Conservation (phyloP, 1,140 invertebrate species). For the Zaprionus nigranus region DNA sequence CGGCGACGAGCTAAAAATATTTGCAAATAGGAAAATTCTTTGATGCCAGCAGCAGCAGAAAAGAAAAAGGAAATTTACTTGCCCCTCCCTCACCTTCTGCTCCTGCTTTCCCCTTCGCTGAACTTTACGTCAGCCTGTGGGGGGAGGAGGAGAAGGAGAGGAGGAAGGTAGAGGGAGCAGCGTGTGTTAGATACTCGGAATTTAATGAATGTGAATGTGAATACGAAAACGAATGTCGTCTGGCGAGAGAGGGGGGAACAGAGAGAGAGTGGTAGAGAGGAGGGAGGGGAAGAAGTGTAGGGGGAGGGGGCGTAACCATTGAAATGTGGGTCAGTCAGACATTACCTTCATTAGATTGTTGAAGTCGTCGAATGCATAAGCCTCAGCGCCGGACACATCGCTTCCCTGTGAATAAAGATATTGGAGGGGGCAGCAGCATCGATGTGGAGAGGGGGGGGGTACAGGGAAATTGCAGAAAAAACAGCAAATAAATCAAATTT, state of each 20-base stretch:
- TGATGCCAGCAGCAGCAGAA: slow-evolving; percentile 50
- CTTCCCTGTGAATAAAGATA: slow-evolving; percentile 59
- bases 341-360: slow-evolving; percentile 84
- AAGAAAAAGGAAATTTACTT: neutral
- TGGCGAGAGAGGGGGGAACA: neutral
- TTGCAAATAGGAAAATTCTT: slow-evolving; percentile 67
- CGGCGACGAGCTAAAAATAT: slow-evolving; percentile 42
- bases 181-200: slow-evolving; percentile 51
- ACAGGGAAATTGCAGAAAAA: slow-evolving; percentile 17
- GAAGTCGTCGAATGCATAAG: slow-evolving; percentile 84
- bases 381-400: slow-evolving; percentile 80
- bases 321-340: slow-evolving; percentile 62
- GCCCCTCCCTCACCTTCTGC: neutral
- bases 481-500: slow-evolving; percentile 44
- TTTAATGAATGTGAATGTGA: slow-evolving; percentile 72
- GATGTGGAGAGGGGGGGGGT: neutral
- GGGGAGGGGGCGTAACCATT: neutral
- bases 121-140: neutral
- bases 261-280: neutral
- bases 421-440: slow-evolving; percentile 9
- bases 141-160: neutral
- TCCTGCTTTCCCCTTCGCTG: slow-evolving; percentile 23
- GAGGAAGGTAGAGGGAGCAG: neutral
- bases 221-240: slow-evolving; percentile 42
- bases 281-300: neutral